Evolutionary conservation across 2,888 invertebrate species (phyloP).

Genomic region (Melikaiella ostensackeni): DNA sequence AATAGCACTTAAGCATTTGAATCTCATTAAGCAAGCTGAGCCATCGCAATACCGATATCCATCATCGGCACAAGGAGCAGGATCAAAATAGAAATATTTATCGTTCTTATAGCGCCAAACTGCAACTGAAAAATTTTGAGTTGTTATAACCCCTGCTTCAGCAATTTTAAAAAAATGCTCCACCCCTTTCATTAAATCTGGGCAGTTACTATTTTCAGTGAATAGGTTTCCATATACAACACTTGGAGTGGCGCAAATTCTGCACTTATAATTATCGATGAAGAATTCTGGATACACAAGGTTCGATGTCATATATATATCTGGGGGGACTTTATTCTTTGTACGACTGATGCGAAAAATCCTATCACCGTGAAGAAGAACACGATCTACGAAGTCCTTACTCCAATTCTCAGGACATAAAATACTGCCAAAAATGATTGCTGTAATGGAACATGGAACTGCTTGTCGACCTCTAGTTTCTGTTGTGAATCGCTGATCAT

Average conservation of each 20-base stretch:
- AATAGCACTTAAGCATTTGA: slow-evolving; percentile 60
- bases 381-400: slow-evolving; percentile 58
- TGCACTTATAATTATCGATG: slow-evolving; percentile 66
- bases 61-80: slow-evolving; percentile 80
- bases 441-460: slow-evolving; percentile 62
- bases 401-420: slow-evolving; percentile 67
- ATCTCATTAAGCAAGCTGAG: slow-evolving; percentile 64
- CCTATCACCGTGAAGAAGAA: slow-evolving; percentile 67
- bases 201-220: slow-evolving; percentile 63
- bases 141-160: slow-evolving; percentile 79
- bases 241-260: slow-evolving; percentile 63
- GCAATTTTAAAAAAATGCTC: slow-evolving; percentile 73
- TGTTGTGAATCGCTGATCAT: slow-evolving; percentile 63
- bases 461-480: slow-evolving; percentile 67
- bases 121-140: slow-evolving; percentile 79
- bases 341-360: slow-evolving; percentile 63
- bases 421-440: slow-evolving; percentile 64
- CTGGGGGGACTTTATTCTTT: slow-evolving; percentile 56
- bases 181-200: slow-evolving; percentile 71
- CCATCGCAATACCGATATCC: slow-evolving; percentile 72
- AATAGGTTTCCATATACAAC: slow-evolving; percentile 65
- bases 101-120: slow-evolving; percentile 79
- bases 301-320: slow-evolving; percentile 60
- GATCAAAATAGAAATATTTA: slow-evolving; percentile 80
- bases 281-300: slow-evolving; percentile 68